Evolutionary conservation across 2,797 vertebrate genomes (phyloP).

Genomic region (Anguilla anguilla): DNA sequence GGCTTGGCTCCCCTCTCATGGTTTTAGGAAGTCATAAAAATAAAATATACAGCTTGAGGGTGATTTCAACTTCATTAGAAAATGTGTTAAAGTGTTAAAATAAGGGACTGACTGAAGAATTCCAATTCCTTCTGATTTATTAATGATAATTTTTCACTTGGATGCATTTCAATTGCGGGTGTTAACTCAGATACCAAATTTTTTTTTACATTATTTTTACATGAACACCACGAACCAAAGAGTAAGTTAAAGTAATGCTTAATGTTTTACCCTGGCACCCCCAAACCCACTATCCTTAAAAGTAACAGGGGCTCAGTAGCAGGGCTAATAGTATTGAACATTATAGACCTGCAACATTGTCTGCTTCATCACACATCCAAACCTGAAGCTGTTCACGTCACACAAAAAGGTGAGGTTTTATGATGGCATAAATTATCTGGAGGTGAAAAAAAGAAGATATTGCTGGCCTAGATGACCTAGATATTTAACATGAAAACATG

Average conservation of each 20-base stretch:
- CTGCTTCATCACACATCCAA: not conserved
- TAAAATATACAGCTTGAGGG: constrained; percentile 32
- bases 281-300: too few species aligned
- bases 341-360: not conserved
- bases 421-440: not conserved
- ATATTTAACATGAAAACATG: not conserved
- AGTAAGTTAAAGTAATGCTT: not conserved
- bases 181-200: not conserved
- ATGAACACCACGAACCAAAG: not conserved
- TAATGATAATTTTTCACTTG: not conserved
- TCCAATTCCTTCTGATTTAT: not conserved
- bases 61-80: constrained; percentile 32
- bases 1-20: constrained; percentile 28
- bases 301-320: not conserved
- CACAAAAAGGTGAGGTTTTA: not conserved
- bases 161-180: not conserved
- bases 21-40: constrained; percentile 46
- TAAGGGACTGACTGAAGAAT: not conserved
- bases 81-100: constrained; percentile 5
- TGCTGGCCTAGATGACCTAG: not conserved
- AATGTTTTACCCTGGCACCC: too few species aligned
- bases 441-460: not conserved
- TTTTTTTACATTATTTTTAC: not conserved
- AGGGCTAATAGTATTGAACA: not conserved
- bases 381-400: not conserved